Evolutionary conservation across 2,113 vertebrate genomes (phyloP).

Genomic region (Thryonomys swinderianus): DNA sequence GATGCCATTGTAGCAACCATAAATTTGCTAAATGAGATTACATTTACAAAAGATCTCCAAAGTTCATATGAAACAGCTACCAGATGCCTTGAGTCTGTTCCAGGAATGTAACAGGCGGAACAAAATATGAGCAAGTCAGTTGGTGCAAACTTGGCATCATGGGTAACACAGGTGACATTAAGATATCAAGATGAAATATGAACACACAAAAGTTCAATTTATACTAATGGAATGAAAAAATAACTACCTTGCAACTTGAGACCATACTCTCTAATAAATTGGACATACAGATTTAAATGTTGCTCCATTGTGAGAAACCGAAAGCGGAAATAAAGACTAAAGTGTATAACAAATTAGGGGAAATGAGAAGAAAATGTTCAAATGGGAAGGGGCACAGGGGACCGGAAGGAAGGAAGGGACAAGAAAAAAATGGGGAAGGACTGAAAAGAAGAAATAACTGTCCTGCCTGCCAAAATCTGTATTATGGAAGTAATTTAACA

Average conservation of each 20-base stretch:
- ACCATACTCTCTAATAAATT: too few species aligned
- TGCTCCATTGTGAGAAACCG: too few species aligned
- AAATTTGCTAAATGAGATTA: neutral
- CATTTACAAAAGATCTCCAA: slow-evolving; percentile 7
- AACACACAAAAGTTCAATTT: neutral
- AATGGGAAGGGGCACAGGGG: too few species aligned
- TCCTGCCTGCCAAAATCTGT: neutral
- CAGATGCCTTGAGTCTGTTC: neutral
- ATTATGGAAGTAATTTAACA: neutral
- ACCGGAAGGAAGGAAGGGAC: too few species aligned
- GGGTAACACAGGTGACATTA: neutral
- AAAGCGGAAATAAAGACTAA: too few species aligned
- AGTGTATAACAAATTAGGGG: too few species aligned
- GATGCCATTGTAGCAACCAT: neutral
- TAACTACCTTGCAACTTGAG: neutral
- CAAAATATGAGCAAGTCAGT: neutral
- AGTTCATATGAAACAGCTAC: neutral
- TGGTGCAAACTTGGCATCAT: neutral
- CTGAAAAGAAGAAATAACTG: neutral
- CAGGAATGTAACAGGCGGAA: neutral
- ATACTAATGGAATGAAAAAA: neutral
- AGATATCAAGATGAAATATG: neutral
- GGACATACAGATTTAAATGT: too few species aligned
- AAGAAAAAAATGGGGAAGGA: too few species aligned
- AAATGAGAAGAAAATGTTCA: too few species aligned